phyloP scores from a whole-genome alignment of 2,888 invertebrate genomes.

The Tiliacea aurago region DNA sequence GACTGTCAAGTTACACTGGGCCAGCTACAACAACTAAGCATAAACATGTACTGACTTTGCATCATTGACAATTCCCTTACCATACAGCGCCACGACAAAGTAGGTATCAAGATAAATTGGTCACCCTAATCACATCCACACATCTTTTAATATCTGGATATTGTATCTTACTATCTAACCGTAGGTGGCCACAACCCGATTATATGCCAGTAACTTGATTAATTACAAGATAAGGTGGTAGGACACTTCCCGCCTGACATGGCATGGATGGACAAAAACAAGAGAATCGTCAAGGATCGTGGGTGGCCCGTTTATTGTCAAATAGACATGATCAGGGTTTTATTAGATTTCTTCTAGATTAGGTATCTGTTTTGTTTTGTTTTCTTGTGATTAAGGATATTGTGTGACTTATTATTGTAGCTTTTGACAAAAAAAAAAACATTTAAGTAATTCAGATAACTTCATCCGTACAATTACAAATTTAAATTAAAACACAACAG shows the following conservation, averaged over 20 bases:
- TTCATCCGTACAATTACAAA: too few relatives aligned
- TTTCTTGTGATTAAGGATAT: neutral
- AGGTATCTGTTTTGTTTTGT: conserved; percentile 26
- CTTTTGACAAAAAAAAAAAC: neutral
- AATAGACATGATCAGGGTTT: conserved; percentile 38
- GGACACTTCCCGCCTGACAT: conserved; percentile 50
- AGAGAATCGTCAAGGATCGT: conserved; percentile 53
- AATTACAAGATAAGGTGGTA: conserved; percentile 60
- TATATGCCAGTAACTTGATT: conserved; percentile 59
- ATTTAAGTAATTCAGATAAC: too few relatives aligned
- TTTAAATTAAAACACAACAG: too few relatives aligned
- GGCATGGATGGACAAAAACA: conserved; percentile 48
- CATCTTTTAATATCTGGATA: conserved; percentile 50
- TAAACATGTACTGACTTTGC: too few relatives aligned
- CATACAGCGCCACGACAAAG: neutral
- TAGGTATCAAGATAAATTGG: conserved; percentile 28
- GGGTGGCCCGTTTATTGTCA: conserved; percentile 64
- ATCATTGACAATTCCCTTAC: too few relatives aligned
- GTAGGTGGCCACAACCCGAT: conserved; percentile 62
- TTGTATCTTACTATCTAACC: conserved; percentile 44
- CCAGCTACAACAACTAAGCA: too few relatives aligned
- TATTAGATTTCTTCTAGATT: conserved; percentile 44
- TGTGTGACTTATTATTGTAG: neutral
- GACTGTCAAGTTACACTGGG: too few relatives aligned
- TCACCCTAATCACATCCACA: conserved; percentile 11